Conservation (phyloP, 2,888 invertebrate genomes). For the Hydraecia micacea region DNA sequence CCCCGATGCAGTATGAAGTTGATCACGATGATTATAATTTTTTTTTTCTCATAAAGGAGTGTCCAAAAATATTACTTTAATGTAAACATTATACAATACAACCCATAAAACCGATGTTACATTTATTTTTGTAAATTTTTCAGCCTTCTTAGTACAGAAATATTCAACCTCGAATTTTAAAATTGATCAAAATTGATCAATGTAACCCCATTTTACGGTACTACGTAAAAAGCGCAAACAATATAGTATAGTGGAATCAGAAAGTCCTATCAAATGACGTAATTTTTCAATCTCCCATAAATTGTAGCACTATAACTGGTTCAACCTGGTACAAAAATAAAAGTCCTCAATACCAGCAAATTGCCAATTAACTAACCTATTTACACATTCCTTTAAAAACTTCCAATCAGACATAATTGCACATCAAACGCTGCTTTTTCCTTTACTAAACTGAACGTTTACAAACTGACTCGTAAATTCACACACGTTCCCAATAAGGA, state of each 20-base stretch:
- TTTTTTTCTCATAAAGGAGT: too few species aligned
- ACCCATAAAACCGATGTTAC: too few species aligned
- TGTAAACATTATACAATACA: too few species aligned
- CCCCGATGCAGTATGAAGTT: too few species aligned
- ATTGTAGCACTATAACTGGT: background rate
- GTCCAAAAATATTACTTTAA: too few species aligned
- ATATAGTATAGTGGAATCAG: background rate
- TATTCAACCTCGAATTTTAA: too few species aligned
- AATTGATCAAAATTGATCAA: too few species aligned
- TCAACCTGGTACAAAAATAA: constrained; percentile 22
- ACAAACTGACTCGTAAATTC: constrained; percentile 62
- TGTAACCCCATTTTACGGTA: too few species aligned
- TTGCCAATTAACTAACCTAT: constrained; percentile 46
- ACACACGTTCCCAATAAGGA: constrained; percentile 54
- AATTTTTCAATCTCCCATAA: constrained; percentile 11
- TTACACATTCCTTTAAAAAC: constrained; percentile 46
- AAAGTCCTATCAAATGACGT: background rate
- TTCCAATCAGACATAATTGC: constrained; percentile 58
- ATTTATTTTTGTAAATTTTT: too few species aligned
- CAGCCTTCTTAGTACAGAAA: too few species aligned
- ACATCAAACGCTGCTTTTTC: constrained; percentile 49
- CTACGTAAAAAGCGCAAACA: too few species aligned
- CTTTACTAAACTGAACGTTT: constrained; percentile 40
- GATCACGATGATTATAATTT: too few species aligned
- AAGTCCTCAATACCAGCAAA: constrained; percentile 18